Conservation (phyloP, 2,797 vertebrate genomes). For the Gouania willdenowi region DNA sequence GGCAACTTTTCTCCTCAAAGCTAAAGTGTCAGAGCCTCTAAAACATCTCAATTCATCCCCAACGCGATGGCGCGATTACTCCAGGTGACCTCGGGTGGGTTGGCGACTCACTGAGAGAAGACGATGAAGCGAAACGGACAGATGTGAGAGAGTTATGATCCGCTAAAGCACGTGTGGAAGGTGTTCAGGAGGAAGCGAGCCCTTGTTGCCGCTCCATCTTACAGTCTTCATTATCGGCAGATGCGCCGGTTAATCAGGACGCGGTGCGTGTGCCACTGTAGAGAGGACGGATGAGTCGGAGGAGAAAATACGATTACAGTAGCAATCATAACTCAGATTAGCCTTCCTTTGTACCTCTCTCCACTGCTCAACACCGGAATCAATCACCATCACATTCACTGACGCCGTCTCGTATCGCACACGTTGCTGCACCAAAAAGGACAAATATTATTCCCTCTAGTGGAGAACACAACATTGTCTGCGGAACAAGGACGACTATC, state of each 20-base stretch:
- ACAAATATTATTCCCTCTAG: constrained; percentile 55
- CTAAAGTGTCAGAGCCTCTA: constrained; percentile 4
- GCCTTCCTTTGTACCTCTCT: constrained; percentile 52
- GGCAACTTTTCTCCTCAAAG: constrained; percentile 31
- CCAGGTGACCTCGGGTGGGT: constrained; percentile 42
- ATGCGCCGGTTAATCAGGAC: constrained; percentile 50
- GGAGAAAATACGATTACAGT: constrained; percentile 57
- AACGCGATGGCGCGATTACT: constrained; percentile 50
- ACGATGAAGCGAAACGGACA: constrained; percentile 6
- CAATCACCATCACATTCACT: constrained; percentile 61
- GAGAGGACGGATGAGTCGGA: constrained; percentile 49
- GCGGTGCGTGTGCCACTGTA: constrained; percentile 22
- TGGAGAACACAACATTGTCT: constrained; percentile 60
- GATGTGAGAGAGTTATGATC: constrained; percentile 23
- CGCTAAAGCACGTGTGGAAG: constrained; percentile 9
- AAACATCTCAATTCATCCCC: constrained; percentile 45
- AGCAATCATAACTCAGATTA: constrained; percentile 72
- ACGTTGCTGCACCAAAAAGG: constrained; percentile 34
- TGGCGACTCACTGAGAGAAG: constrained; percentile 20
- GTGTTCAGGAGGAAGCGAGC: constrained; percentile 14
- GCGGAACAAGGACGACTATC: constrained; percentile 56
- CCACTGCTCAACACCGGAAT: constrained; percentile 44
- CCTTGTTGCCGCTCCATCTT: background rate
- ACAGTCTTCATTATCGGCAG: constrained; percentile 31
- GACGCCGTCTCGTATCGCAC: constrained; percentile 28